Percentiles rank a stretch among this genome's conserved stretches.
Conservation (phyloP, 2,797 vertebrate genomes). For the Catostomus latipinnis region DNA sequence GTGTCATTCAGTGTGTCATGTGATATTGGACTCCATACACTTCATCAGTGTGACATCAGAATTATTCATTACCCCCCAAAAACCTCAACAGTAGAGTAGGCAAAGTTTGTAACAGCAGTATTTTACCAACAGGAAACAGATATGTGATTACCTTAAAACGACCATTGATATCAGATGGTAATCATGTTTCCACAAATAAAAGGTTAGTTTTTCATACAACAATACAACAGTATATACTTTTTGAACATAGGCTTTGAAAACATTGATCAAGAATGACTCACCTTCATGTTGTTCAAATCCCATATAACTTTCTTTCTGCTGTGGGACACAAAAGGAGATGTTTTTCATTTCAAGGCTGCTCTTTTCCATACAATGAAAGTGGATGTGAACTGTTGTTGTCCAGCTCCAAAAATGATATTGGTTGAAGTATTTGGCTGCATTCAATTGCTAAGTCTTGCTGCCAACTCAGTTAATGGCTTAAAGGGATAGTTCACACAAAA, state of each 20-base stretch:
- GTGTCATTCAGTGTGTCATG: constrained; percentile 13
- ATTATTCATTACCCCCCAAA: not conserved
- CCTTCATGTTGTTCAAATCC: not conserved
- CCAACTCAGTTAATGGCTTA: too few relatives aligned
- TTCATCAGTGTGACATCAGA: constrained; percentile 18
- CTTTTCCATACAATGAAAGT: not conserved
- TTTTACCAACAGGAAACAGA: not conserved
- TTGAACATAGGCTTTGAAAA: too few relatives aligned
- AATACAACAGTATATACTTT: too few relatives aligned
- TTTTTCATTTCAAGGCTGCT: not conserved
- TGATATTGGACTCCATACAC: not conserved
- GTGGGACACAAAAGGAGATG: not conserved
- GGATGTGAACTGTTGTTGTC: not conserved
- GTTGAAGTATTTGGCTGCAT: too few relatives aligned
- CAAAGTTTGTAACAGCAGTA: constrained; percentile 11
- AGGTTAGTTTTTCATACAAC: too few relatives aligned
- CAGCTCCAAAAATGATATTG: not conserved
- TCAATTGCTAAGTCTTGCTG: too few relatives aligned
- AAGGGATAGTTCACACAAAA: too few relatives aligned
- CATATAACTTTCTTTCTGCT: not conserved
- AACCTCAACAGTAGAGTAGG: not conserved
- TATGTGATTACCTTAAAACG: not conserved
- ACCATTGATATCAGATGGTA: not conserved
- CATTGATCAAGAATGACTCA: not conserved
- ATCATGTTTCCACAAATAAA: too few relatives aligned